Conservation (phyloP, 1,140 invertebrate species). For the Acromyrmex echinatior region DNA sequence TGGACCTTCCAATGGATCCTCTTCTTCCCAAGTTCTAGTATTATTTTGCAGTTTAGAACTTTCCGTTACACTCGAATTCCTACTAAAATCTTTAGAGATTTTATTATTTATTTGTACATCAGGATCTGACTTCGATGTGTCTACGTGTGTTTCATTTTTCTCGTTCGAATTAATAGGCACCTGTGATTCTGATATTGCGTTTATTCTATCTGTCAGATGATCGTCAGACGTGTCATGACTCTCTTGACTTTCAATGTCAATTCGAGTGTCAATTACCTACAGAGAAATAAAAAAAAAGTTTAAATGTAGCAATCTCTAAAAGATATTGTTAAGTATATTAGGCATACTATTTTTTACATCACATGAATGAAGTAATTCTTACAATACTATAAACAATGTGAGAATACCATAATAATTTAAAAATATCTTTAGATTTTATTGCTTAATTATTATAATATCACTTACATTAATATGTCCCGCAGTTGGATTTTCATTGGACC, state of each 20-base stretch:
- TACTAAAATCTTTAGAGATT: background rate
- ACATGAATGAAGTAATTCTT: slow-evolving; percentile 69
- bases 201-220: background rate
- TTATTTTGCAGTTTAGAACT: background rate
- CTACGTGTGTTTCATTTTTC: background rate
- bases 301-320: background rate
- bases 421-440: slow-evolving; percentile 80
- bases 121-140: background rate
- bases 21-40: slow-evolving; percentile 68
- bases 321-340: background rate
- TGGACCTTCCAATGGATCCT: slow-evolving; percentile 84
- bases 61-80: background rate
- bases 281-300: slow-evolving; percentile 28
- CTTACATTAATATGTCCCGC: slow-evolving; percentile 61
- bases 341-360: background rate
- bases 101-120: background rate
- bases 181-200: slow-evolving; percentile 53
- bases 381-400: slow-evolving; percentile 78
- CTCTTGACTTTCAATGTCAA: background rate
- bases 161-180: slow-evolving; percentile 15
- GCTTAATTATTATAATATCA: slow-evolving; percentile 76
- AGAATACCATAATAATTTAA: slow-evolving; percentile 81
- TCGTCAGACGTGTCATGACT: background rate
- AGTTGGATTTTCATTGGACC: slow-evolving; percentile 30
- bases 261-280: slow-evolving; percentile 56